Evolutionary conservation across 2,888 invertebrate species (phyloP), one percentile per base, ranked within the genome.

Genomic region (Sisyra terminalis): DNA sequence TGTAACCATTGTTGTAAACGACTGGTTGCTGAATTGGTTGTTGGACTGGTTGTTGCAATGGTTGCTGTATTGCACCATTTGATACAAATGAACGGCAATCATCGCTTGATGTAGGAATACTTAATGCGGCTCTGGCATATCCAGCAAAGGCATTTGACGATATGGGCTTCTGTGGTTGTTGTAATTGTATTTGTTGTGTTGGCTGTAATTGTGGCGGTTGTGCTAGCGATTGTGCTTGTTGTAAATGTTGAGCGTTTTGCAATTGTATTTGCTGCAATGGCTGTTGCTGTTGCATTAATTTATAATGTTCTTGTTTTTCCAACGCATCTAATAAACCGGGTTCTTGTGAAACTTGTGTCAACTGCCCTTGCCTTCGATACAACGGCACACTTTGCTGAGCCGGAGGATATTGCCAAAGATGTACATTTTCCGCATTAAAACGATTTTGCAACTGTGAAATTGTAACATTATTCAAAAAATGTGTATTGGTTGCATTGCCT

Each of bases 381-480:
- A 70, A 55, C 2, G 70, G 70, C 43, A 67, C 63, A 3, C 67
- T 67, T 47, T 59, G 50, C 18, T 46, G 42, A 24, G 50, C 43
- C 40, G 51, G 48, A 48, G 52, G 44, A 47, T 47, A 38, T 44
- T 46, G 46, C 55, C 53, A 49, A 14, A 49, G 46, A 11, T 24
- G 7, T 24, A 24, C 3, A 24, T 24, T 24, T 45, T 41, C 31
- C 47, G 46, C 3, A 46, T 39, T 11, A 38, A 46, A 37, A 31
- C 39, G 45, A 44, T 24, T 24, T 24, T 24, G 24, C 3, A 24
- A 7, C 7, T 24, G 24, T 15, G 13, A 35, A 35, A 9, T 35
- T 8, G 13, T 9, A 2, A 16, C 11, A n/a, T 16, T 11, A 16
- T 35, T 35, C n/a, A 7, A 7, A 24, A 24, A 24, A 24, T 24